Evolutionary conservation across 2,888 invertebrate genomes (phyloP).

Genomic region (Philaethria dido): DNA sequence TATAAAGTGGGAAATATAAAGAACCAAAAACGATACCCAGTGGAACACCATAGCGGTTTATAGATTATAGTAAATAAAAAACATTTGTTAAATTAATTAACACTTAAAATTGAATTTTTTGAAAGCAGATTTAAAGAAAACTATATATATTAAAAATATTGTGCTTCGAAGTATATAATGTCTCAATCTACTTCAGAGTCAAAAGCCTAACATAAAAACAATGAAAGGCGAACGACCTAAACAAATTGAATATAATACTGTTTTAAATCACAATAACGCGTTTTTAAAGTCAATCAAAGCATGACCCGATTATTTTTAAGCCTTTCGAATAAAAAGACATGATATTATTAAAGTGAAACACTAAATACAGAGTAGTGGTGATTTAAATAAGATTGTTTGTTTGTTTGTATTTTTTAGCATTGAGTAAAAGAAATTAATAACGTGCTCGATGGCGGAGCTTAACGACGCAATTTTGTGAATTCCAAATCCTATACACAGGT

Average conservation of each 20-base stretch:
- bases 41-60: too few relatives aligned
- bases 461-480: neutral
- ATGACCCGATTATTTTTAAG: slow-evolving; percentile 28
- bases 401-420: slow-evolving; percentile 17
- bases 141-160: slow-evolving; percentile 29
- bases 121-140: too few relatives aligned
- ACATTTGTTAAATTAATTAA: too few relatives aligned
- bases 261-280: slow-evolving; percentile 41
- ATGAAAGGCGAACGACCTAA: slow-evolving; percentile 42
- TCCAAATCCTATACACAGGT: too few relatives aligned
- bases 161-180: slow-evolving; percentile 31
- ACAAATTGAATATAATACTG: slow-evolving; percentile 40
- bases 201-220: slow-evolving; percentile 33
- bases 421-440: too few relatives aligned
- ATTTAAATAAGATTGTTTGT: neutral
- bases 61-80: too few relatives aligned
- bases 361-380: too few relatives aligned
- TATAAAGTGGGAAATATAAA: too few relatives aligned
- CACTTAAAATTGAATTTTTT: too few relatives aligned
- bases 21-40: too few relatives aligned
- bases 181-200: slow-evolving; percentile 37
- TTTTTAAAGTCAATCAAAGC: slow-evolving; percentile 46
- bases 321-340: slow-evolving; percentile 17
- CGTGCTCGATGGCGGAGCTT: too few relatives aligned
- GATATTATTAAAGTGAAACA: neutral